Evolutionary conservation across 2,113 vertebrate genomes (phyloP).

Genomic region (Calypte anna): DNA sequence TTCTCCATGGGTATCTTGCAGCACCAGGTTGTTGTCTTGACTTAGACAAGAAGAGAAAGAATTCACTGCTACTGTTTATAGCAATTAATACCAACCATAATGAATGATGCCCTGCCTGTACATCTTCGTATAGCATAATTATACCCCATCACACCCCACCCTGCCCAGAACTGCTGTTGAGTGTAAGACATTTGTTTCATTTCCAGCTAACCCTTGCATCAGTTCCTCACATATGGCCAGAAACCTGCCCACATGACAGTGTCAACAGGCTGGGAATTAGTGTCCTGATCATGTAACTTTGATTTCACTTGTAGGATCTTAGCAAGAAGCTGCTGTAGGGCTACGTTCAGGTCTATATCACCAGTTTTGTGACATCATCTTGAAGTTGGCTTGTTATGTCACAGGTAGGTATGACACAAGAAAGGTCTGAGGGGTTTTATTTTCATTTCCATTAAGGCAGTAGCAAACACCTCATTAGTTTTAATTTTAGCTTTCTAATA

Average conservation of each 20-base stretch:
- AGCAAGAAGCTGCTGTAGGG: not conserved
- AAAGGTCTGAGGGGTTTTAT: not conserved
- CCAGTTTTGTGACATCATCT: not conserved
- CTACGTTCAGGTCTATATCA: not conserved
- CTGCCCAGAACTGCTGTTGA: not conserved
- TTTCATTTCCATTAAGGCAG: not conserved
- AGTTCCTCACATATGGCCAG: not conserved
- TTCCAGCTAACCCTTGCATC: not conserved
- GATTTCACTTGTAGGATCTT: not conserved
- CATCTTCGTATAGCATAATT: not conserved
- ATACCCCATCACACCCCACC: fast-evolving
- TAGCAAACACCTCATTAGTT: not conserved
- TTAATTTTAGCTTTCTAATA: not conserved
- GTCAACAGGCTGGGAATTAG: slow-evolving; percentile 14
- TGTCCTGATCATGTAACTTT: not conserved
- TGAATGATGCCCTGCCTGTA: not conserved
- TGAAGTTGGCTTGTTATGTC: not conserved
- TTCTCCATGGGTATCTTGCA: not conserved
- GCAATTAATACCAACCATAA: not conserved
- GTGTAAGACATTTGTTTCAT: not conserved
- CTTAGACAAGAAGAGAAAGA: not conserved
- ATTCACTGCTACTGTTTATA: not conserved
- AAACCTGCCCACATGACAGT: not conserved
- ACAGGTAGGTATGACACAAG: not conserved
- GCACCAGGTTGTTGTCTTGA: not conserved